These are phyloP conservation scores for Leucopternis melanops DNA, from an alignment of 2,113 vertebrate species.

Conservation along the genomic window DNA sequence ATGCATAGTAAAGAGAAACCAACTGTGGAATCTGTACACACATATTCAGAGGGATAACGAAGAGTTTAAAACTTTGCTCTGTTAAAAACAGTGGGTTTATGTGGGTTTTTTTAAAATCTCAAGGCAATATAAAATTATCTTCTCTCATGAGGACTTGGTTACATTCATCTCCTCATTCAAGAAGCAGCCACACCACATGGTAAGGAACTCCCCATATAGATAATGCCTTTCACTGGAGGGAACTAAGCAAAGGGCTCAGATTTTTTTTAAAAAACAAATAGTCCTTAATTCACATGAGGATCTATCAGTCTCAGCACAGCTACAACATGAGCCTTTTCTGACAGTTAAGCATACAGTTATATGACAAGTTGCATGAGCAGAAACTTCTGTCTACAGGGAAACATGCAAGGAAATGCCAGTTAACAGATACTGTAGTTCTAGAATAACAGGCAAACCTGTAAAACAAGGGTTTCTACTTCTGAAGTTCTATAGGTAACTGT, in stretches of 20 bases:
- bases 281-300: not conserved
- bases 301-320: not conserved
- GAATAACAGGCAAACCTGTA: not conserved
- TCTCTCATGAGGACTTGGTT: not conserved
- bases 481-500: not conserved
- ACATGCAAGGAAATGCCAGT: not conserved
- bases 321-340: not conserved
- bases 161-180: not conserved
- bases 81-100: not conserved
- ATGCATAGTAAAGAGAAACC: not conserved
- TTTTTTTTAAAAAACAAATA: not conserved
- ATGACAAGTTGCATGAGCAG: not conserved
- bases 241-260: not conserved
- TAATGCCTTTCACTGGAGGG: not conserved
- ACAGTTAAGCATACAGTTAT: not conserved
- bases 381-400: not conserved
- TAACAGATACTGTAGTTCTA: not conserved
- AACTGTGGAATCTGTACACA: not conserved
- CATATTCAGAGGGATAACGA: not conserved
- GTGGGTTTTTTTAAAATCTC: not conserved
- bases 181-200: not conserved
- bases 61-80: not conserved
- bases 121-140: not conserved
- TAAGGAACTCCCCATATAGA: not conserved
- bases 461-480: not conserved